Evolutionary conservation across 2,888 invertebrate genomes (phyloP).

Genomic region (Diarsia dahlii): DNA sequence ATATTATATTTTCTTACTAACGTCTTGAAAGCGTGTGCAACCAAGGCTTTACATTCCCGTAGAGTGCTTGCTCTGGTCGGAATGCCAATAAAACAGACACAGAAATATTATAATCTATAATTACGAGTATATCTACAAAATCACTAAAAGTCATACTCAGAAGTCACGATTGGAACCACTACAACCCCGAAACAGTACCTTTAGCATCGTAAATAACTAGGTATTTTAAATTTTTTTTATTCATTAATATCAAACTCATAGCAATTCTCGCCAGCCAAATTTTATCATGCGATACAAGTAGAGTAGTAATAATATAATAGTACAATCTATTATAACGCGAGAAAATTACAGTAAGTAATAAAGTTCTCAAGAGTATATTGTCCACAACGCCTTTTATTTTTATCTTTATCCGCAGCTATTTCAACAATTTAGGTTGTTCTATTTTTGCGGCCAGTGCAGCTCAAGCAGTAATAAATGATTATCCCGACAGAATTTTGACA

Average conservation of each 20-base stretch:
- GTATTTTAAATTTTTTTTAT: too few species aligned
- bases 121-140: neutral
- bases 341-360: neutral
- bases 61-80: neutral
- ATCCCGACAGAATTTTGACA: constrained; percentile 32
- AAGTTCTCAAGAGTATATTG: neutral
- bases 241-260: too few species aligned
- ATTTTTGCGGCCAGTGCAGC: neutral
- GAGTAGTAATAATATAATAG: too few species aligned
- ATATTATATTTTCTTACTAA: neutral
- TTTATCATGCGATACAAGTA: too few species aligned
- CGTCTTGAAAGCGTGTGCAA: neutral
- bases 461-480: constrained; percentile 43
- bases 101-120: neutral
- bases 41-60: neutral
- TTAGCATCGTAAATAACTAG: too few species aligned
- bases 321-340: neutral
- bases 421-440: neutral
- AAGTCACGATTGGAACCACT: too few species aligned
- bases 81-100: too few species aligned
- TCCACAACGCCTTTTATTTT: neutral
- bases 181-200: too few species aligned
- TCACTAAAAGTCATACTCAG: too few species aligned
- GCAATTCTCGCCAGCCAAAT: too few species aligned
- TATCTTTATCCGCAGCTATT: neutral